phyloP scores from a whole-genome alignment of 2,797 vertebrate species.

The Heterohyrax brucei region DNA sequence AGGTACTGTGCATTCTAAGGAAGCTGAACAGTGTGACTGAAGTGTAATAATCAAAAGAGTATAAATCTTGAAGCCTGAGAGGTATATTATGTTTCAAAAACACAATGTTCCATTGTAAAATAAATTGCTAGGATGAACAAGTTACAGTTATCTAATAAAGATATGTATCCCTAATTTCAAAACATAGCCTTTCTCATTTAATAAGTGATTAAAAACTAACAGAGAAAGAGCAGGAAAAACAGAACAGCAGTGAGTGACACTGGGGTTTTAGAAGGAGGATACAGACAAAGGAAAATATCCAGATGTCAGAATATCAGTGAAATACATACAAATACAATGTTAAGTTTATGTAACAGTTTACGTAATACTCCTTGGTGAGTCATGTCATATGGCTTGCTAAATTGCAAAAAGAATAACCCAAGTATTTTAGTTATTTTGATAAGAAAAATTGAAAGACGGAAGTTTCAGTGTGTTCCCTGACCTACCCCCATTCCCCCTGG shows the following conservation, averaged over 20 bases:
- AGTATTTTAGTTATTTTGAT: slow-evolving; percentile 36
- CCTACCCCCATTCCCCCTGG: background rate
- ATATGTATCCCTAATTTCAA: slow-evolving; percentile 47
- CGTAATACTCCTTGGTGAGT: slow-evolving; percentile 33
- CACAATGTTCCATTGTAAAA: slow-evolving; percentile 47
- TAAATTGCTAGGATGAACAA: slow-evolving; percentile 14
- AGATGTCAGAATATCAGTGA: background rate
- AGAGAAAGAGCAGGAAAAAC: background rate
- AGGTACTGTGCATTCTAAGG: slow-evolving; percentile 14
- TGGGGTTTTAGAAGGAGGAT: background rate
- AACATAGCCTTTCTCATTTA: background rate
- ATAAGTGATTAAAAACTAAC: slow-evolving; percentile 44
- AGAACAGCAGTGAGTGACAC: background rate
- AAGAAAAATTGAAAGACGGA: slow-evolving; percentile 10
- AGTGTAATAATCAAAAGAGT: background rate
- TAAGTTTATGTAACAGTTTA: slow-evolving; percentile 58
- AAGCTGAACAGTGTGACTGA: slow-evolving; percentile 7
- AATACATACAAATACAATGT: background rate
- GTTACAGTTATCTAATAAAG: slow-evolving; percentile 19
- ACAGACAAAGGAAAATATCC: background rate
- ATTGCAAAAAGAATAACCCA: slow-evolving; percentile 13
- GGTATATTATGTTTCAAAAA: slow-evolving; percentile 30
- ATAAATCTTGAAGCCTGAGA: background rate
- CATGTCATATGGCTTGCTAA: background rate
- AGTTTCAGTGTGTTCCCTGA: slow-evolving; percentile 57